Conservation (phyloP, 2,113 vertebrate genomes). For the Bubo blakistoni region DNA sequence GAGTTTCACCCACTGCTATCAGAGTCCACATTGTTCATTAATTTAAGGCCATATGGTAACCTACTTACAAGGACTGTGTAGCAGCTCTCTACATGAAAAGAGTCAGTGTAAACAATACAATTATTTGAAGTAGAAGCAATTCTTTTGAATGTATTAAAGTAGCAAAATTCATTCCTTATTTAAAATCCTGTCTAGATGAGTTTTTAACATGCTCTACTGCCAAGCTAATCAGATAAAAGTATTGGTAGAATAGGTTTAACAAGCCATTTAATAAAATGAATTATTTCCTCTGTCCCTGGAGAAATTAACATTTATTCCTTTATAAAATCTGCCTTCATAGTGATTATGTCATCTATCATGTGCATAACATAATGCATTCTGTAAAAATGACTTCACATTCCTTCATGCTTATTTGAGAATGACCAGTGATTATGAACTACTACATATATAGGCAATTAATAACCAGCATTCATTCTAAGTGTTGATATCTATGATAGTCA, state of each 20-base stretch:
- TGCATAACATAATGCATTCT: neutral
- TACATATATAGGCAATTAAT: neutral
- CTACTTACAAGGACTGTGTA: neutral
- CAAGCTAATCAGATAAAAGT: conserved; percentile 19
- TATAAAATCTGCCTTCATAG: neutral
- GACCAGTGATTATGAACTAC: neutral
- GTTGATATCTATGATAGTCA: neutral
- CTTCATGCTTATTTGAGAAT: neutral
- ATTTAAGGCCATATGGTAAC: neutral
- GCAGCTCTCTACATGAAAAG: neutral
- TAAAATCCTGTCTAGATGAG: neutral
- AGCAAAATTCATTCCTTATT: neutral
- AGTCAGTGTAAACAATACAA: neutral
- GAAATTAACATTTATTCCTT: neutral
- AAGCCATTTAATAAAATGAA: conserved; percentile 4
- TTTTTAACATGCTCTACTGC: neutral
- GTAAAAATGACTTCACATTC: neutral
- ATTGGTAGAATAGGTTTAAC: neutral
- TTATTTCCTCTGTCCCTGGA: neutral
- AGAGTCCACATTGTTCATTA: neutral
- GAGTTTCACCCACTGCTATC: neutral
- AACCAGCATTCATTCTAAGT: neutral
- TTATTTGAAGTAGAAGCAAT: neutral
- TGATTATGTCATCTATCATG: neutral
- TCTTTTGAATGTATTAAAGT: neutral